Evolutionary conservation across 2,888 invertebrate species (phyloP).

Genomic region (Lamproptera curius): DNA sequence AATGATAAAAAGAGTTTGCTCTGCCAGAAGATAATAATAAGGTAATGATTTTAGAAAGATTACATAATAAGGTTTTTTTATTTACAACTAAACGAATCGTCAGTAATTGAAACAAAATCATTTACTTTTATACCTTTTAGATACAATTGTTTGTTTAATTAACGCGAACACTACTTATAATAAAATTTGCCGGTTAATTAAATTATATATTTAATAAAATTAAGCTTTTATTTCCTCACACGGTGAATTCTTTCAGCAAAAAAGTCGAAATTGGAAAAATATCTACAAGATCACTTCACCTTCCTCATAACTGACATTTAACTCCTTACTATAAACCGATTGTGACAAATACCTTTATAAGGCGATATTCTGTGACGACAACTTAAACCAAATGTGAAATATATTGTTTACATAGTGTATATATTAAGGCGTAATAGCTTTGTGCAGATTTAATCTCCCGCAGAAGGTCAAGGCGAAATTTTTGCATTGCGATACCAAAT

Average conservation of each 20-base stretch:
- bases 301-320: constrained; percentile 16
- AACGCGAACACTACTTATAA: too few relatives aligned
- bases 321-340: neutral
- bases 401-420: constrained; percentile 5
- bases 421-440: constrained; percentile 15
- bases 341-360: constrained; percentile 6
- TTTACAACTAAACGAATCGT: too few relatives aligned
- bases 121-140: too few relatives aligned
- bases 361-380: constrained; percentile 11
- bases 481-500: constrained; percentile 10
- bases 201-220: too few relatives aligned
- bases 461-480: constrained; percentile 18
- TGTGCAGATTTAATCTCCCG: constrained; percentile 14
- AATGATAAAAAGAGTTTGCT: too few relatives aligned
- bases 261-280: neutral
- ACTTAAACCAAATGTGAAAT: constrained; percentile 11
- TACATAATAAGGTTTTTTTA: too few relatives aligned
- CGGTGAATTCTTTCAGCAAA: constrained; percentile 1
- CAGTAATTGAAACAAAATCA: too few relatives aligned
- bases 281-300: neutral
- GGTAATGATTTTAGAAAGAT: too few relatives aligned
- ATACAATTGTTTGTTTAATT: too few relatives aligned
- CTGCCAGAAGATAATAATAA: too few relatives aligned
- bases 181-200: too few relatives aligned
- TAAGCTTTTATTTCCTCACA: too few relatives aligned